A percentile compares a stretch with the other conserved stretches of the same genome.
These are phyloP conservation scores for Cololabis saira DNA, from an alignment of 2,113 vertebrate species.

Conservation along the genomic window DNA sequence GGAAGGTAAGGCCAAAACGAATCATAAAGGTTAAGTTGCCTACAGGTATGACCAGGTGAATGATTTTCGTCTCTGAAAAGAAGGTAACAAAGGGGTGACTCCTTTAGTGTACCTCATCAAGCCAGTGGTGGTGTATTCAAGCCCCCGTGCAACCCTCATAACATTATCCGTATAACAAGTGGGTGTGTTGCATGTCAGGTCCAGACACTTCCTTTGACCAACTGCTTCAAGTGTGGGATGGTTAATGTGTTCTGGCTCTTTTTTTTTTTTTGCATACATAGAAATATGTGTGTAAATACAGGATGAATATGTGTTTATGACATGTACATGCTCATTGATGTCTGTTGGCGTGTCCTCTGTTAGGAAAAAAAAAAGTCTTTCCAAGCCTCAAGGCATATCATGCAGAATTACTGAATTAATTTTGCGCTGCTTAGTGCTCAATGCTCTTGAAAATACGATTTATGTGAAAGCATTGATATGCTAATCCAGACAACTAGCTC, in stretches of 20 bases:
- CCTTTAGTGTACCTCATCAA: no score
- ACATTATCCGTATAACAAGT: no score
- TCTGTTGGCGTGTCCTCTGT: constrained; percentile 54
- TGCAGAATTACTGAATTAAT: constrained; percentile 86
- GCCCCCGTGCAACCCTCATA: no score
- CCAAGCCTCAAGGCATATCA: constrained; percentile 77
- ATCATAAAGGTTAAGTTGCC: no score
- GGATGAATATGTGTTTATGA: constrained; percentile 3
- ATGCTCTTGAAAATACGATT: constrained; percentile 86
- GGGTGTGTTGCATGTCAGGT: no score
- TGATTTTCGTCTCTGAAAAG: background rate
- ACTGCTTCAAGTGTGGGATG: no score
- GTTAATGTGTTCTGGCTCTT: no score
- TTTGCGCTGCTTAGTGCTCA: constrained; percentile 83
- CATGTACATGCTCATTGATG: constrained; percentile 29
- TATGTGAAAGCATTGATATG: constrained; percentile 86
- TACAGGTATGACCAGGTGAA: no score
- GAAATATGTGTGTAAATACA: constrained; percentile 4
- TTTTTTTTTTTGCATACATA: no score
- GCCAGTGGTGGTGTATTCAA: no score
- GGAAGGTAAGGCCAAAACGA: constrained; percentile 70
- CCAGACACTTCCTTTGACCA: no score
- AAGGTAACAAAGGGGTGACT: no score
- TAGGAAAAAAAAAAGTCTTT: constrained; percentile 45
- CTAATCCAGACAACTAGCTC: constrained; percentile 85